These are phyloP conservation scores for Xyliphius kryptos DNA, from an alignment of 2,113 vertebrate genomes.

Conservation along the genomic window DNA sequence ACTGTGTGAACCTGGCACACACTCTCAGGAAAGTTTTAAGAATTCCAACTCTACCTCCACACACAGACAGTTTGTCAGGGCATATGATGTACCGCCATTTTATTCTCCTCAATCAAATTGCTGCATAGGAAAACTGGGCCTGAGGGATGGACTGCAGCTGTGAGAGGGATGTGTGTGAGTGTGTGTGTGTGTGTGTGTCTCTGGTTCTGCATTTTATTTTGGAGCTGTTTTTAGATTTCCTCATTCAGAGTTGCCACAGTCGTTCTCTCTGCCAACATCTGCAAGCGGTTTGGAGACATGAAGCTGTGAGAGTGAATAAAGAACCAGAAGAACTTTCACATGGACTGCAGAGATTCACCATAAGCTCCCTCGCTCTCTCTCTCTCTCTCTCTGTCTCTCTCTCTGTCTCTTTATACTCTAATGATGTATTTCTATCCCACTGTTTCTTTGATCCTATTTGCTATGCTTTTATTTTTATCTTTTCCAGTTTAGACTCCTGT, in stretches of 20 bases:
- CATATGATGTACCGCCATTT: constrained; percentile 27
- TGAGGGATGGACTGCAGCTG: constrained; percentile 18
- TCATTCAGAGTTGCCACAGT: constrained; percentile 64
- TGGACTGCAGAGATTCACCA: no score
- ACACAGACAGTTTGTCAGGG: constrained; percentile 13
- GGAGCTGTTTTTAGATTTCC: constrained; percentile 67
- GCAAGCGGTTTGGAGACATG: no score
- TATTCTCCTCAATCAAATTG: constrained; percentile 30
- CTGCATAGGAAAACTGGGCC: constrained; percentile 6
- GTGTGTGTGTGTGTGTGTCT: constrained; percentile 2
- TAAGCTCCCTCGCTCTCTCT: no score
- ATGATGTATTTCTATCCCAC: no score
- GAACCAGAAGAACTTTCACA: no score
- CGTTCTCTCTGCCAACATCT: constrained; percentile 35
- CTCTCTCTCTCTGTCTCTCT: no score
- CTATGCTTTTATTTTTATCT: no score
- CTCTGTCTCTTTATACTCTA: no score
- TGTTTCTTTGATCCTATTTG: no score
- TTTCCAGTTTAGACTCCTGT: no score
- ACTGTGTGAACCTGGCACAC: no score
- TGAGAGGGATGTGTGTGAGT: neutral
- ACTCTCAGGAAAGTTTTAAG: constrained; percentile 6
- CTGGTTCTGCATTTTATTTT: neutral
- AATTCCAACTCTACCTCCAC: constrained; percentile 13
- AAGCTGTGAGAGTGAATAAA: no score